Evolutionary conservation across 35 echinoderm and acorn worm species (phyloP), one percentile per base, ranked within the genome.

Genomic region (Amphiura filiformis): DNA sequence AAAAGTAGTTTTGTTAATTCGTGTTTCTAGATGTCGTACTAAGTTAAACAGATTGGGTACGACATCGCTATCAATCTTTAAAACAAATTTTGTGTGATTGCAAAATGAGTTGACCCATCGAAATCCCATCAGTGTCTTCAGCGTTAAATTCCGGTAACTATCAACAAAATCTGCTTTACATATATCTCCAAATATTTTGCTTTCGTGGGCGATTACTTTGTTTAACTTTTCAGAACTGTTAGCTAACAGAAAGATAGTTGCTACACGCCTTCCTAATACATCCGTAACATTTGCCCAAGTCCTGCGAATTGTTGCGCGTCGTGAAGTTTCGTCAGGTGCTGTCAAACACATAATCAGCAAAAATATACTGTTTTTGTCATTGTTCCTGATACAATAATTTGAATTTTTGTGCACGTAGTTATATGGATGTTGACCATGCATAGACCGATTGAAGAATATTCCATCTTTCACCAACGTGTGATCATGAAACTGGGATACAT

Each of bases 21-120:
- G 26, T 15, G 39, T 38, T 9, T 65, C 35, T 31, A 91, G 20
- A 57, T 77, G 41, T 7, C 18, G 77, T 31, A 81, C 47, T 13
- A 91, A 75, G 44, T 85, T 84, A 39, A 77, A 0, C 23, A 91
- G 76, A 83, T 93, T 91, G 0, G 93, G 52, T 32, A 88, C 84
- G 32, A 87, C 61, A 36, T 96, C 94, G 30, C 88, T 84, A 52
- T 96, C 94, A 26, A 92, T 83, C 65, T 89, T 93, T 13, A 89
- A 47, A 33, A 93, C 82, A 49, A 37, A 89, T 3, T 3, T 38
- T 20, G 56, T 87, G n/a, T 85, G 57, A 9, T 39, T 56, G 39
- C 92, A 93, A 42, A 57, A 65, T 17, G 32, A 14, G 28, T 35
- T 35, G 22, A 86, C 81, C 92, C 92, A 93, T 31, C 85, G 84